These are phyloP conservation scores for Menidia menidia DNA, from an alignment of 2,797 vertebrate genomes.

Conservation along the genomic window DNA sequence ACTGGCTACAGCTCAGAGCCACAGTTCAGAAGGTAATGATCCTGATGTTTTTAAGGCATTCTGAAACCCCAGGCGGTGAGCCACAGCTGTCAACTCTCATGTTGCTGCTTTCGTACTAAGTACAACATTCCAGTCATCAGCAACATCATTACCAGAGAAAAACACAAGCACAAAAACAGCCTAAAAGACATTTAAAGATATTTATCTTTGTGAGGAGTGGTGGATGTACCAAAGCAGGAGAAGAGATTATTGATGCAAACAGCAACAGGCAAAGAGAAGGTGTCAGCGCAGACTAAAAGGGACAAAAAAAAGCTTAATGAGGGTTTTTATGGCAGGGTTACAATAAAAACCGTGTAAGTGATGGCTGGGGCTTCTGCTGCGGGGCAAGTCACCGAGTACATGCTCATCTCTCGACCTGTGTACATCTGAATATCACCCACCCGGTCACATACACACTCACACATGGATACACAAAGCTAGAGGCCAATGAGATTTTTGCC, in stretches of 20 bases:
- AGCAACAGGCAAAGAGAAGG: not conserved
- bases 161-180: slow-evolving; percentile 14
- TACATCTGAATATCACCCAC: slow-evolving; percentile 33
- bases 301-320: slow-evolving; percentile 1
- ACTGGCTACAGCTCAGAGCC: not conserved
- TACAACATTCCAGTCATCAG: slow-evolving; percentile 17
- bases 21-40: slow-evolving; percentile 13
- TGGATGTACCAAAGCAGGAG: not conserved
- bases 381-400: slow-evolving; percentile 11
- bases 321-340: slow-evolving; percentile 14
- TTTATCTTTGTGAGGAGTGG: not conserved
- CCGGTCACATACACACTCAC: slow-evolving; percentile 8
- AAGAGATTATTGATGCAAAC: not conserved
- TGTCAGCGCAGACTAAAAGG: not conserved
- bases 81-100: slow-evolving; percentile 16
- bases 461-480: slow-evolving; percentile 36
- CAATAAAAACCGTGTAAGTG: not conserved
- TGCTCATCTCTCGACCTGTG: slow-evolving; percentile 10
- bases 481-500: slow-evolving; percentile 58
- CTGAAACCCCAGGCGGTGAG: slow-evolving; percentile 18
- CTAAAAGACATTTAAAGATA: slow-evolving; percentile 6
- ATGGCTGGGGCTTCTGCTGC: slow-evolving; percentile 16
- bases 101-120: slow-evolving; percentile 16
- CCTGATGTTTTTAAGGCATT: not conserved
- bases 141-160: slow-evolving; percentile 16